Conservation (phyloP, 2,113 vertebrate genomes). For the Apteryx owenii region DNA sequence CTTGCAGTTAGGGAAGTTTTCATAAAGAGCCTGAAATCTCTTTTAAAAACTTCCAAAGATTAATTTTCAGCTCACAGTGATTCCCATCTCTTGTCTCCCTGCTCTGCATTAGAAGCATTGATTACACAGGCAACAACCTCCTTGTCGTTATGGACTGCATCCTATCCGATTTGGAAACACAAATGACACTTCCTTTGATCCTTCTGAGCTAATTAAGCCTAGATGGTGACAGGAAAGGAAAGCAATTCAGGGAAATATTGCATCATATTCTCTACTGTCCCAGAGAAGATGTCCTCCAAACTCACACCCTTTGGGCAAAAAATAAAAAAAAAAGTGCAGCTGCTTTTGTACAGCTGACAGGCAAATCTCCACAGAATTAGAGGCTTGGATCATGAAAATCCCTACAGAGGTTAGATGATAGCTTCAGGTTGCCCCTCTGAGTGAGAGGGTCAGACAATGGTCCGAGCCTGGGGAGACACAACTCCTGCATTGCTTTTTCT, state of each 20-base stretch:
- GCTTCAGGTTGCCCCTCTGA: not conserved
- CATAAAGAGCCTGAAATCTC: not conserved
- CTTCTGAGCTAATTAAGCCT: not conserved
- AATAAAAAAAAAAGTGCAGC: not conserved
- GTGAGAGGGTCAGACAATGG: not conserved
- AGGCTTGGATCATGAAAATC: not conserved
- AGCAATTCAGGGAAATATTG: not conserved
- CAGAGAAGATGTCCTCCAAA: not conserved
- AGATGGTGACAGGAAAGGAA: not conserved
- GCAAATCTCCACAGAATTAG: not conserved
- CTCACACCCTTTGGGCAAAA: not conserved
- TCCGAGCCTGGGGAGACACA: not conserved
- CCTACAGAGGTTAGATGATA: not conserved
- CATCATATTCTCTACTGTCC: not conserved
- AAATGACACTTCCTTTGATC: not conserved
- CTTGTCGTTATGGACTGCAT: rapidly evolving
- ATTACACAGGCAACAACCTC: not conserved
- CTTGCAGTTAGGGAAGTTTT: not conserved
- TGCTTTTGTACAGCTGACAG: not conserved
- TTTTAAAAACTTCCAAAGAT: not conserved
- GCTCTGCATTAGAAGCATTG: not conserved
- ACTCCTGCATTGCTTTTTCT: not conserved
- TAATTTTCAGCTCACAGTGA: not conserved
- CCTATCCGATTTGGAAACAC: not conserved
- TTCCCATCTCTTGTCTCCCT: not conserved